Evolutionary conservation across 2,888 invertebrate genomes (phyloP), one percentile per base, ranked within the genome.

Genomic region (Nephrotoma appendiculata): DNA sequence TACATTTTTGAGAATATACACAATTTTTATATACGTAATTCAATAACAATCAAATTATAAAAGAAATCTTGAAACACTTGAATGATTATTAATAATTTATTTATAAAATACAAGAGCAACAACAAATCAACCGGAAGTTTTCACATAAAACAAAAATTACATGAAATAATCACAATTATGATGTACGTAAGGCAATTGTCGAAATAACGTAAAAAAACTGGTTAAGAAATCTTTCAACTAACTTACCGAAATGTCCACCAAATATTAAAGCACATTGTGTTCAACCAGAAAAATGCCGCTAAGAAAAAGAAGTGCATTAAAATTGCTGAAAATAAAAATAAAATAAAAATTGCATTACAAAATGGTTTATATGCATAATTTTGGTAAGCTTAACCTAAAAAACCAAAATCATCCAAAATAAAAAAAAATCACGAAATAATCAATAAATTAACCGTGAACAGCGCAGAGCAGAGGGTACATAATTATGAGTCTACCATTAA

Each of bases 181-280:
- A 57, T 57, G 15, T 57, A 48, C 48, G 12, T 57, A 57, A 57
- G n/a, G n/a, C 52, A 12, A 71, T 9, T 71, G 7, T 71, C 11
- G 31, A 71, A 31, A 9, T 31, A n/a, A 86, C 3, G 45, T 44
- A 45, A 19, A 44, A 11, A 31, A 48, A 31, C 52, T 15, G 19
- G 86, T 44, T 48, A 44, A n/a, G 12, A 48, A 12, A 9, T 48
- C 52, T 3, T 44, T 4, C 2, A 87, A 90, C 88, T 88, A 88
- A 93, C 95, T 95, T 91, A 96, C 96, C 96, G 94, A 92, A 96
- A 96, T 31, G 97, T 97, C 97, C 97, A 97, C 96, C 97, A 97
- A 91, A 97, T 96, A 92, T 97, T 97, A 93, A 97, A 97, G 92
- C 97, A 97, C 97, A 97, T 97, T 88, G 97, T 96, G 92, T 97